A percentile compares a stretch with the other conserved stretches of the same genome.
These are phyloP conservation scores for Tychaedon coryphoeus DNA, from an alignment of 2,113 vertebrate genomes.

Conservation along the genomic window DNA sequence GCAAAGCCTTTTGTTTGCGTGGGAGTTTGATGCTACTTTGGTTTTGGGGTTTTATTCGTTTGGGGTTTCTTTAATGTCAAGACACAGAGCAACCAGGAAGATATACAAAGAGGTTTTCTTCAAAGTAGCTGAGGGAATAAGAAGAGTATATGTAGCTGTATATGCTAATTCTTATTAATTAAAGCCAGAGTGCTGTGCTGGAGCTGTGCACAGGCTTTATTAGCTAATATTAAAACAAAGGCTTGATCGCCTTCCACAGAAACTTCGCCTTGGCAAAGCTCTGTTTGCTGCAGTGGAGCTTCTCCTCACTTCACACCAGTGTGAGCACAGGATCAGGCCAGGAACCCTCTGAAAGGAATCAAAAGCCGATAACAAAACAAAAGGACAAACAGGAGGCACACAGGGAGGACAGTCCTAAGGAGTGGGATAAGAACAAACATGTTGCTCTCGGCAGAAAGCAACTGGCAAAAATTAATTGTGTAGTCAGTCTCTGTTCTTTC, in stretches of 20 bases:
- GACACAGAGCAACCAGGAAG: not conserved
- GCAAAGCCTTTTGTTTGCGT: not conserved
- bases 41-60: not conserved
- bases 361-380: not conserved
- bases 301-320: not conserved
- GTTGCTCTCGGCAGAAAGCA: slow-evolving; percentile 47
- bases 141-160: not conserved
- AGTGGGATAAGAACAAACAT: not conserved
- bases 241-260: not conserved
- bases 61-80: not conserved
- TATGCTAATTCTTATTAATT: slow-evolving; percentile 63
- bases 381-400: slow-evolving; percentile 24
- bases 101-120: slow-evolving; percentile 32
- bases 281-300: not conserved
- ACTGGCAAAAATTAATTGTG: not conserved
- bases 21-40: not conserved
- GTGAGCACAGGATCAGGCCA: not conserved
- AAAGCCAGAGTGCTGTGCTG: slow-evolving; percentile 21
- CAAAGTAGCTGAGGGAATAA: slow-evolving; percentile 8
- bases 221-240: slow-evolving; percentile 46
- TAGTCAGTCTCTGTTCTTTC: slow-evolving; percentile 14
- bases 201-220: slow-evolving; percentile 5
- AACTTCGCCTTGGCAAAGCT: not conserved
- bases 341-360: not conserved
- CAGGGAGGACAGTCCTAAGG: not conserved